phyloP scores from a whole-genome alignment of 2,888 invertebrate genomes.

The Bhutanitis thaidina region DNA sequence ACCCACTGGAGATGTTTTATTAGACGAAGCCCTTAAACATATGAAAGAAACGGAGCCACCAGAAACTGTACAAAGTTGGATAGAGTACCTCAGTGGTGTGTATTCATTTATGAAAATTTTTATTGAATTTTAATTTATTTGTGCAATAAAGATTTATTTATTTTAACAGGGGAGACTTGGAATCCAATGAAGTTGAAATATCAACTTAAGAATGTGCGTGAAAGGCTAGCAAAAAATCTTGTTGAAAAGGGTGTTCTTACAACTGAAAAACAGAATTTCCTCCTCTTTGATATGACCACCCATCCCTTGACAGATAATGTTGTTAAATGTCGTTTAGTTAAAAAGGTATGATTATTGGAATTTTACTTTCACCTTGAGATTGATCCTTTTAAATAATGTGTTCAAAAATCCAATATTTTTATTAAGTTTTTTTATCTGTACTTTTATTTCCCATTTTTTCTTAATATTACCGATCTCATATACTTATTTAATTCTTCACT shows the following conservation, averaged over 20 bases:
- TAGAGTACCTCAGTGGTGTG: constrained; percentile 98
- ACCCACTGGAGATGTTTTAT: constrained; percentile 97
- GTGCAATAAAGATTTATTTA: not conserved
- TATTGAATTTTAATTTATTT: not conserved
- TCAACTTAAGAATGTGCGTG: constrained; percentile 98
- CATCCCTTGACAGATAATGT: constrained; percentile 98
- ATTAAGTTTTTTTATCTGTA: too few species aligned
- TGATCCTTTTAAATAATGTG: too few species aligned
- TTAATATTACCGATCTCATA: too few species aligned
- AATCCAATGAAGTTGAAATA: constrained; percentile 99
- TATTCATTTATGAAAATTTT: constrained; percentile 21
- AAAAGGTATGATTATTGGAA: constrained; percentile 83
- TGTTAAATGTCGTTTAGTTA: constrained; percentile 97
- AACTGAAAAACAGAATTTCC: constrained; percentile 99
- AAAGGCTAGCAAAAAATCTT: constrained; percentile 98
- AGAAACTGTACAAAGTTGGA: constrained; percentile 99
- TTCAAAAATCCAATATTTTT: too few species aligned
- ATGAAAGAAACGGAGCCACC: constrained; percentile 99
- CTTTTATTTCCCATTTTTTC: too few species aligned
- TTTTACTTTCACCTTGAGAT: too few species aligned
- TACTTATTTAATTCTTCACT: too few species aligned
- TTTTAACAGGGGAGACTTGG: constrained; percentile 95
- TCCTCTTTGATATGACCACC: constrained; percentile 99
- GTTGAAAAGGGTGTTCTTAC: constrained; percentile 99
- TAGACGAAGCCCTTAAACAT: constrained; percentile 97